Conservation (phyloP, 2,888 invertebrate genomes). For the Fragum sueziense region DNA sequence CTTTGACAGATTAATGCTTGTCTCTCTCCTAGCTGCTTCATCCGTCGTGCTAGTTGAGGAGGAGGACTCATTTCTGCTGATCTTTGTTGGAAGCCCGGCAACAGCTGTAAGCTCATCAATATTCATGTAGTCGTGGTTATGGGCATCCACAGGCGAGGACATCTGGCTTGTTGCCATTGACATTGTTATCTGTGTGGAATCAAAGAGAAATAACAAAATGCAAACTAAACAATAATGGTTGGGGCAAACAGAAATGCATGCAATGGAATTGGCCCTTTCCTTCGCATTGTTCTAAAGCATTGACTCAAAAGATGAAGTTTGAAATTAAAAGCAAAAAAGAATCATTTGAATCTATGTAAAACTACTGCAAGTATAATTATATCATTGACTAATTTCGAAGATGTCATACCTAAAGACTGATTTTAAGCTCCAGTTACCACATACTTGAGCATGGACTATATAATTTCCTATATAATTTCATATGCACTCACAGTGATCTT, state of each 20-base stretch:
- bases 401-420: too few species aligned
- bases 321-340: too few species aligned
- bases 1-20: constrained; percentile 36
- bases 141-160: constrained; percentile 40
- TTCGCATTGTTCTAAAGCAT: too few species aligned
- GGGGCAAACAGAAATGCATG: constrained; percentile 4
- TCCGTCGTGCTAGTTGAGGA: constrained; percentile 35
- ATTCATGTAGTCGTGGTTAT: constrained; percentile 53
- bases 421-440: too few species aligned
- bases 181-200: constrained; percentile 49
- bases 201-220: constrained; percentile 34
- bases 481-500: too few species aligned
- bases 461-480: too few species aligned
- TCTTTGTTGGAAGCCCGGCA: constrained; percentile 36
- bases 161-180: constrained; percentile 35
- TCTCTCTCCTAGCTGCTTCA: constrained; percentile 15
- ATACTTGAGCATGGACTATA: too few species aligned
- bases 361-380: too few species aligned
- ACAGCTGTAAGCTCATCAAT: constrained; percentile 40
- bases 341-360: too few species aligned
- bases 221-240: constrained; percentile 20
- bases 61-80: constrained; percentile 24
- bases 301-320: too few species aligned
- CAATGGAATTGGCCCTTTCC: neutral
- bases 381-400: too few species aligned